Conservation (phyloP, 2,888 invertebrate species). For the Byasa hedistus region DNA sequence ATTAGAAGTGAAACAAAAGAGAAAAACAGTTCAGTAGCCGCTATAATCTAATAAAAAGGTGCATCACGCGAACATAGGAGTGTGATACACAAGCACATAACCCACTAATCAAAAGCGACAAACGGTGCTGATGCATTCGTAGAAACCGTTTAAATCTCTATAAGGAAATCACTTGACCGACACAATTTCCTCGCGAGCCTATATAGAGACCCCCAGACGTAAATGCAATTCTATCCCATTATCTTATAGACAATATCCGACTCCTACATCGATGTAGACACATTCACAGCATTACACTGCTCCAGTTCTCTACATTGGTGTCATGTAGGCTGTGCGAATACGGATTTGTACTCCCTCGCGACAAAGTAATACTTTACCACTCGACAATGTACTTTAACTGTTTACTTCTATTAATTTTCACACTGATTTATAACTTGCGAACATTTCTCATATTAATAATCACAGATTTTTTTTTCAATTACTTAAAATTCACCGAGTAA, state of each 20-base stretch:
- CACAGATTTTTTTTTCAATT: too few relatives aligned
- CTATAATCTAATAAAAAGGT: slow-evolving; percentile 12
- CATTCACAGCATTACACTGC: slow-evolving; percentile 19
- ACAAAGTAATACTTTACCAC: not conserved
- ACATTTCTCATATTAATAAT: not conserved
- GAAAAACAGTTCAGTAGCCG: slow-evolving; percentile 18
- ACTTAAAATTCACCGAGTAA: too few relatives aligned
- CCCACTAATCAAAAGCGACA: slow-evolving; percentile 16
- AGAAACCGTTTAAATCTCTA: slow-evolving; percentile 9
- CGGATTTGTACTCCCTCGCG: slow-evolving; percentile 8
- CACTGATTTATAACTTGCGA: not conserved
- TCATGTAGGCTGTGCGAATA: slow-evolving; percentile 21
- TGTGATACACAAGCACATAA: too few relatives aligned
- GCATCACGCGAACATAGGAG: slow-evolving; percentile 3
- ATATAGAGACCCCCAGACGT: slow-evolving; percentile 9
- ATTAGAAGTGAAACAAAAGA: slow-evolving; percentile 9
- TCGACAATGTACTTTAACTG: not conserved
- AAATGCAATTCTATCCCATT: slow-evolving; percentile 26
- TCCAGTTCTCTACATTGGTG: slow-evolving; percentile 29
- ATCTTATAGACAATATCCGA: slow-evolving; percentile 29
- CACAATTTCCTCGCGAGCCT: slow-evolving; percentile 19
- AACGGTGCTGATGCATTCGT: not conserved
- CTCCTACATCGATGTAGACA: slow-evolving; percentile 21
- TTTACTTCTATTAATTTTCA: not conserved
- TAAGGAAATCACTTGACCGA: slow-evolving; percentile 22